Base-by-base conservation (phyloP, 1,140 invertebrate genomes). In the Euwallacea fornicatus region DNA sequence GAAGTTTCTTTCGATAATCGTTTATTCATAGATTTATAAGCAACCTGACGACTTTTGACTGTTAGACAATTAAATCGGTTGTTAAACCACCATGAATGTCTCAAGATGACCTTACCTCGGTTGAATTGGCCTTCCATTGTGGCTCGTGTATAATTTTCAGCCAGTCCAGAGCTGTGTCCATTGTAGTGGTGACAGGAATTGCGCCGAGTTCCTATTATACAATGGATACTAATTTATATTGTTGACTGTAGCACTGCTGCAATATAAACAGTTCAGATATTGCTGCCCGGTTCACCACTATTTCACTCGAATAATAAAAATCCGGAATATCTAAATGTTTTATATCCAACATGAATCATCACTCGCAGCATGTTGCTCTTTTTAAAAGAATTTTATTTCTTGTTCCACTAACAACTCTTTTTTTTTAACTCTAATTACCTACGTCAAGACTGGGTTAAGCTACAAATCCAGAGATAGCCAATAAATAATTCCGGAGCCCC, bases 171-270 rank as follows among this genome's bases (percentile, higher is more conserved):
- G 62, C 71, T 44, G 15, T 70, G 62, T 69, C 71, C 71, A 75
- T 76, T 76, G 75, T 76, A 71, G 62, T 59, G 60, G 21, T 76
- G 75, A 76, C 76, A 76, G 71, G 71, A 75, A 76, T 75, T 74
- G 76, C 76, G 60, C 43, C 56, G 66, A 68, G 73, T 76, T 76
- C 69, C 70, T 76, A 66, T 72, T 59, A 62, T 70, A 77, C 76
- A 77, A 77, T 77, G 72, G 72, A 76, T 77, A 75, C 74, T 77
- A 77, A 77, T 77, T 77, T 77, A 77, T 77, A 63, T 70, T 62
- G 61, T 65, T 59, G 74, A 74, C 66, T 74, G 72, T 75, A 74
- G 55, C 67, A 60, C 61, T 69, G 63, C 71, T 63, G 71, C 63
- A 64, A 69, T 73, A 69, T 73, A 75, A 73, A 75, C 71, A 75